These are phyloP conservation scores for Seira sanloemensis DNA, from an alignment of 2,888 invertebrate genomes.

Conservation along the genomic window DNA sequence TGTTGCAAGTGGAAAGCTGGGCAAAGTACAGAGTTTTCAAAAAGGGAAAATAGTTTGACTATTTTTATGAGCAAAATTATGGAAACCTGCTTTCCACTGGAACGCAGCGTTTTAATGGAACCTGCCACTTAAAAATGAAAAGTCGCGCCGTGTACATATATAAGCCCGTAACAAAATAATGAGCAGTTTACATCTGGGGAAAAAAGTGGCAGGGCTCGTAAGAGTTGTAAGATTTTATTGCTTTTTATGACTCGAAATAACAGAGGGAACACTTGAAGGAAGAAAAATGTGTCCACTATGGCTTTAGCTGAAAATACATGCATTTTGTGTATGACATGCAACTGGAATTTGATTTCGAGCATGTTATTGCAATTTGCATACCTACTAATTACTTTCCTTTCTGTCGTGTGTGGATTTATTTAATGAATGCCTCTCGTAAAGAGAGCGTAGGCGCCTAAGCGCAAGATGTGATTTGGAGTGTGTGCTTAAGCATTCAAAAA, in stretches of 20 bases:
- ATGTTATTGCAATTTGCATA: constrained; percentile 12
- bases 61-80: too few species aligned
- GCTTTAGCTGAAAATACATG: background rate
- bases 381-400: constrained; percentile 35
- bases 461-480: background rate
- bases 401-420: too few species aligned
- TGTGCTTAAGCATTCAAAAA: background rate
- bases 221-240: constrained; percentile 52
- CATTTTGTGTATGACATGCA: background rate
- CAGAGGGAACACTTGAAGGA: constrained; percentile 48
- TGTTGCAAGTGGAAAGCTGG: too few species aligned
- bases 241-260: constrained; percentile 60
- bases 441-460: background rate
- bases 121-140: too few species aligned
- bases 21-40: too few species aligned
- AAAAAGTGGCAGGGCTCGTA: background rate
- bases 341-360: background rate
- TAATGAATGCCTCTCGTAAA: too few species aligned
- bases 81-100: too few species aligned
- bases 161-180: too few species aligned
- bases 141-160: too few species aligned
- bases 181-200: background rate
- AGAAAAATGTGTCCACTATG: background rate
- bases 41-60: too few species aligned
- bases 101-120: too few species aligned